Percentiles rank a stretch among this genome's conserved stretches.
phyloP scores from a whole-genome alignment of 2,888 invertebrate species.

The Leucophenga montana region DNA sequence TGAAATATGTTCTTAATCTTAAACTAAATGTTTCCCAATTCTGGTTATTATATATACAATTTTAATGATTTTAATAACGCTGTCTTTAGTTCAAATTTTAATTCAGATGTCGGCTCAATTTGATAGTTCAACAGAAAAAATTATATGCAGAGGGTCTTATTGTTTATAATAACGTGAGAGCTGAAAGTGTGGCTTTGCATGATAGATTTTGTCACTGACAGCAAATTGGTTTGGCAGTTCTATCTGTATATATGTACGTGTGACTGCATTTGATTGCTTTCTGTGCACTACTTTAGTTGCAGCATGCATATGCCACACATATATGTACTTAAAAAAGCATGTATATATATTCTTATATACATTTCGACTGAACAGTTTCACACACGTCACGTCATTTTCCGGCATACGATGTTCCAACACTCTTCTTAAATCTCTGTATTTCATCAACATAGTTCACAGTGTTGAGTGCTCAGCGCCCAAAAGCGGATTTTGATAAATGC shows the following conservation, averaged over 20 bases:
- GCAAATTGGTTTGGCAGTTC: slow-evolving; percentile 22
- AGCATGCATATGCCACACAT: background rate
- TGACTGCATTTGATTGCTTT: background rate
- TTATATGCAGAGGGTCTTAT: too few species aligned
- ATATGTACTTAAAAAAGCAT: background rate
- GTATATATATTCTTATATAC: slow-evolving; percentile 27
- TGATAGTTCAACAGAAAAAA: too few species aligned
- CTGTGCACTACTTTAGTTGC: background rate
- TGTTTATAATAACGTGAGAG: too few species aligned
- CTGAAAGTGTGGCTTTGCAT: too few species aligned
- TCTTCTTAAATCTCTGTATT: slow-evolving; percentile 11
- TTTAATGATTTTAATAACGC: too few species aligned
- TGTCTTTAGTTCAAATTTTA: too few species aligned
- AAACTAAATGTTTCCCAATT: too few species aligned
- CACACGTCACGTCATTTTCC: slow-evolving; percentile 42
- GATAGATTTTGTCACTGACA: background rate
- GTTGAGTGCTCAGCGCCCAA: slow-evolving; percentile 23
- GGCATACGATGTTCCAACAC: slow-evolving; percentile 18
- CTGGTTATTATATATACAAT: too few species aligned
- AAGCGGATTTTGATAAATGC: slow-evolving; percentile 61
- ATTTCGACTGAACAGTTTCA: slow-evolving; percentile 50
- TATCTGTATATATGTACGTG: background rate
- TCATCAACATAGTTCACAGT: slow-evolving; percentile 9
- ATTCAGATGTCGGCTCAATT: too few species aligned
- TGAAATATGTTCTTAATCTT: too few species aligned